A percentile compares a stretch with the other conserved stretches of the same genome.
Conservation (phyloP, 2,888 invertebrate species). For the Polietes domitor region DNA sequence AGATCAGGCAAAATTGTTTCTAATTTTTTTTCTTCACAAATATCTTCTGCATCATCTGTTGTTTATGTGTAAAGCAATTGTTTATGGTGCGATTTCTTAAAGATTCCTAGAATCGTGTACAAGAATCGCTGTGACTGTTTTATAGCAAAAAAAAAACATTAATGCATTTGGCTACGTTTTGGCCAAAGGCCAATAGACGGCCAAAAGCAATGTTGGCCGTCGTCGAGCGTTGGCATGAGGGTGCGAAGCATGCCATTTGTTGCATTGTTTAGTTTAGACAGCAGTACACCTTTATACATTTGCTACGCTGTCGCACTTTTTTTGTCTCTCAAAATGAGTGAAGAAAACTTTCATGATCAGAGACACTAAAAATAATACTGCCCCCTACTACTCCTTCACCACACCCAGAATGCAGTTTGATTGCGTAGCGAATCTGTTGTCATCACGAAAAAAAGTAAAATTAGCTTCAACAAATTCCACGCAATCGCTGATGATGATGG, state of each 20-base stretch:
- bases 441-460: not conserved
- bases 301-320: not conserved
- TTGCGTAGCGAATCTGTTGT: not conserved
- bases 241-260: not conserved
- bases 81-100: not conserved
- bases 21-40: too few species aligned
- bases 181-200: not conserved
- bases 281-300: not conserved
- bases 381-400: too few species aligned
- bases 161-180: not conserved
- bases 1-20: too few species aligned
- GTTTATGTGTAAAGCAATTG: not conserved
- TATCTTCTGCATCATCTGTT: not conserved
- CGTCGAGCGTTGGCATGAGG: not conserved
- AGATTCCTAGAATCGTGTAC: not conserved
- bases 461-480: not conserved
- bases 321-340: not conserved
- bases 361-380: not conserved
- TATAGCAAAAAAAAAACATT: not conserved
- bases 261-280: not conserved
- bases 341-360: conserved; percentile 1
- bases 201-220: not conserved
- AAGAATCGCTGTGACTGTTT: too few species aligned
- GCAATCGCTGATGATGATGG: not conserved
- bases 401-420: not conserved